Conservation (phyloP, 2,888 invertebrate genomes). For the Eutolmus rufibarbis region DNA sequence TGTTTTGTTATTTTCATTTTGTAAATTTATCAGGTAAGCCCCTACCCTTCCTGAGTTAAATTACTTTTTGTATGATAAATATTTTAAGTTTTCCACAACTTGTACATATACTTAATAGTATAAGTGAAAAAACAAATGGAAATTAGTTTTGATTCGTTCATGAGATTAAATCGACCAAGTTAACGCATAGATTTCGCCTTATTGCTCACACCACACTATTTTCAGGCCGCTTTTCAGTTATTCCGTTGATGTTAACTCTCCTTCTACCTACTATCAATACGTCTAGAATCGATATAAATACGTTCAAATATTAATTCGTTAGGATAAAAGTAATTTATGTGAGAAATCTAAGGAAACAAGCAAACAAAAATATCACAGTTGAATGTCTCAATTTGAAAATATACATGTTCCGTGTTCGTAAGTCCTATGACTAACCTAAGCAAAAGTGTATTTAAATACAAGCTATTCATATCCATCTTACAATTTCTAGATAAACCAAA, state of each 20-base stretch:
- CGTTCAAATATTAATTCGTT: background rate
- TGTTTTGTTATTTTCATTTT: constrained; percentile 15
- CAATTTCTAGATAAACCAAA: background rate
- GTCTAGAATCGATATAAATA: background rate
- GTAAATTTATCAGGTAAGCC: background rate
- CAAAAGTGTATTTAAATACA: background rate
- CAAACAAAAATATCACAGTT: background rate
- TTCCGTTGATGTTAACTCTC: background rate
- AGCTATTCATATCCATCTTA: background rate
- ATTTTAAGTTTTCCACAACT: constrained; percentile 51
- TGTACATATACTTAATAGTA: constrained; percentile 62
- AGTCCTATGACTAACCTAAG: background rate
- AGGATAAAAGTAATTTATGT: background rate
- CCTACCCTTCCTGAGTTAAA: constrained; percentile 6
- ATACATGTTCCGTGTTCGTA: background rate
- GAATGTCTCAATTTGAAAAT: background rate
- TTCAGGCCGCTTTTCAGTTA: background rate
- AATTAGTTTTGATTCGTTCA: constrained; percentile 14
- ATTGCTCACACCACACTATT: background rate
- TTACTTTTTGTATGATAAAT: constrained; percentile 25
- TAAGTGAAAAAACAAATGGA: constrained; percentile 54
- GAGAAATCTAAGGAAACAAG: background rate
- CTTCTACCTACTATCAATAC: background rate
- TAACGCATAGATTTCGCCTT: background rate
- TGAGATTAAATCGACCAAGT: background rate